phyloP scores from a whole-genome alignment of 2,113 vertebrate species.

The Ctenomys sociabilis region DNA sequence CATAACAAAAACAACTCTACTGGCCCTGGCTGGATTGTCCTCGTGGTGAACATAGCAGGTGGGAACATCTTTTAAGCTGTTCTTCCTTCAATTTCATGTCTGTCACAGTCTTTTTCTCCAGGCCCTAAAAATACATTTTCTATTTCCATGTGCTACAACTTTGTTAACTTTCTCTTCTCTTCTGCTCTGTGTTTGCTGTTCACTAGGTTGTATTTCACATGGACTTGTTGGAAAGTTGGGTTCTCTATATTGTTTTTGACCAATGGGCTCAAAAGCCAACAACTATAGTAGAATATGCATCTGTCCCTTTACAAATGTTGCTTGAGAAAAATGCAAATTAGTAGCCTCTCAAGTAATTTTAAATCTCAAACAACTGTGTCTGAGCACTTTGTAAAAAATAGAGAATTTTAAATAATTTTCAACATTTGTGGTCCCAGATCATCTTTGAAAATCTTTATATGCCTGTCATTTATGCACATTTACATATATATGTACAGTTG shows the following conservation, averaged over 20 bases:
- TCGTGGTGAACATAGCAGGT: fast-evolving
- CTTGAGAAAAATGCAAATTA: constrained; percentile 52
- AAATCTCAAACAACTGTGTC: background rate
- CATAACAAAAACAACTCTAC: background rate
- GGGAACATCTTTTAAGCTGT: background rate
- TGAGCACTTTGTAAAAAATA: background rate
- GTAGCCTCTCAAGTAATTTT: constrained; percentile 10
- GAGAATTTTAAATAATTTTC: background rate
- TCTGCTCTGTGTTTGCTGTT: background rate
- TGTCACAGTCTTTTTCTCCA: background rate
- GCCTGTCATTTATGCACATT: background rate
- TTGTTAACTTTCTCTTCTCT: background rate
- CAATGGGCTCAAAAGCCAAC: background rate
- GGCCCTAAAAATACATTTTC: background rate
- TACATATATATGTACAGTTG: too few species aligned
- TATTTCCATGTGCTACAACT: background rate
- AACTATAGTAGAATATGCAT: background rate
- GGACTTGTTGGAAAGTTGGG: background rate
- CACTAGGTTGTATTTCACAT: background rate
- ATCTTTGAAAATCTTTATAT: background rate
- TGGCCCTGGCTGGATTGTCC: background rate
- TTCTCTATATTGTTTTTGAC: background rate
- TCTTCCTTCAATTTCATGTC: background rate
- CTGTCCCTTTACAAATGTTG: background rate
- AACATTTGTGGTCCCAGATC: background rate